Base-by-base conservation (phyloP, 1,140 invertebrate species). In the Muscidifurax raptorellus region DNA sequence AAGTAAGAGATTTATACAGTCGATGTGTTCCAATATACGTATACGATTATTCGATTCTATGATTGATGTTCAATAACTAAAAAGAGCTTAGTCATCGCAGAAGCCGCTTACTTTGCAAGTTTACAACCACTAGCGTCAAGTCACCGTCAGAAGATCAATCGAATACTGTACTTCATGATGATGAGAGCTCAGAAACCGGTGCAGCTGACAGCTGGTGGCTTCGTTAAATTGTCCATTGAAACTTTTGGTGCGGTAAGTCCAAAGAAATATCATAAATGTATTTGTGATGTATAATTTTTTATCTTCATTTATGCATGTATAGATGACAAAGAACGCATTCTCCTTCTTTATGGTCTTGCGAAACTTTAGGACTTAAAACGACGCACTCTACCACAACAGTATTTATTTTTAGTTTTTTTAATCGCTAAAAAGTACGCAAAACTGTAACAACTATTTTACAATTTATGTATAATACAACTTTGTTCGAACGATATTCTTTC, bases 41-140 rank as follows among this genome's bases (percentile, higher is more conserved):
- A 36, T 7, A 36, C 32, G 9, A 36, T 36, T 36, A 36, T 36
- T 36, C 9, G 32, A 18, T 40, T 75, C 25, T 18, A 40, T 12
- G 1, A 27, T 40, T 40, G 36, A 40, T 10, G 7, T 0, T 18
- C 6, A 18, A 30, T 32, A 9, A 40, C 36, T 40, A 3, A n/a
- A 40, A 40, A 83, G 81, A 77, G 72, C 22, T 32, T n/a, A n/a
- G 32, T 12, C 1, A 67, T 83, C 28, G 18, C 15, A 44, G 44
- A 77, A n/a, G 72, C 74, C 1, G 72, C 81, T 12, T 83, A 83
- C 44, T 44, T 76, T 67, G n/a, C 81, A 22, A 67, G 12, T n/a
- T 44, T 83, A 15, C 30, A 66, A 47, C 81, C 76, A 36, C 12
- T 13, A 18, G 27, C 22, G 13, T 2, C 64, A n/a, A n/a, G 25